These are phyloP conservation scores for Dinocampus coccinellae DNA, from an alignment of 2,888 invertebrate genomes.

Conservation along the genomic window DNA sequence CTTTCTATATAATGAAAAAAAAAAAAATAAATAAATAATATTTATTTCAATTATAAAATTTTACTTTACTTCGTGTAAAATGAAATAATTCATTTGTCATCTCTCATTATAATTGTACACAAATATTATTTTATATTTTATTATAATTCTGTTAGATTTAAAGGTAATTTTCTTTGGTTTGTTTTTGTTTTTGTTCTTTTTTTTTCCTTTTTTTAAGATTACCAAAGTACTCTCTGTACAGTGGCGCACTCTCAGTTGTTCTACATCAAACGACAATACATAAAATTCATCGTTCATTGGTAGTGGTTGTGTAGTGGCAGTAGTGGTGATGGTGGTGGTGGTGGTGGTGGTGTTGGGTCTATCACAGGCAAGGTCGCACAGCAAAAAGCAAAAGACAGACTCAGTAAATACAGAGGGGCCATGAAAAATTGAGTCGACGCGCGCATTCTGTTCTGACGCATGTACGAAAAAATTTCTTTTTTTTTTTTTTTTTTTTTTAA, in stretches of 20 bases:
- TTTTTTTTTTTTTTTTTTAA: no score
- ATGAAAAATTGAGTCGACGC: conserved; percentile 13
- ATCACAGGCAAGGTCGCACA: conserved; percentile 26
- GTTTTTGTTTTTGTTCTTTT: no score
- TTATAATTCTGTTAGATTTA: no score
- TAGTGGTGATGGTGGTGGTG: no score
- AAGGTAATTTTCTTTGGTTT: no score
- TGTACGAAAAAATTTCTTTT: neutral
- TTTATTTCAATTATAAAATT: neutral
- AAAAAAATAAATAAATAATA: no score
- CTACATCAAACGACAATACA: neutral
- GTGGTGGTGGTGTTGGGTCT: no score
- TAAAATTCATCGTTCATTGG: neutral
- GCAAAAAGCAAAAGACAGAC: conserved; percentile 10
- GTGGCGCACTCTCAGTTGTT: conserved; percentile 21
- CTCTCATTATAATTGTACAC: no score
- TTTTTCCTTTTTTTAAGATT: neutral
- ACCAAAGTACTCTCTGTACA: neutral
- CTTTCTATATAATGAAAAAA: conserved; percentile 7
- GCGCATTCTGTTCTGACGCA: neutral
- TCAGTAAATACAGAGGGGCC: neutral
- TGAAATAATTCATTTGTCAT: no score
- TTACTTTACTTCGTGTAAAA: neutral
- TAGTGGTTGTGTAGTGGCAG: no score
- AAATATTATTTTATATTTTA: no score